A percentile compares a stretch with the other conserved stretches of the same genome.
These are phyloP conservation scores for Paramormyrops hopkinsi DNA, from an alignment of 2,797 vertebrate genomes.

Conservation along the genomic window DNA sequence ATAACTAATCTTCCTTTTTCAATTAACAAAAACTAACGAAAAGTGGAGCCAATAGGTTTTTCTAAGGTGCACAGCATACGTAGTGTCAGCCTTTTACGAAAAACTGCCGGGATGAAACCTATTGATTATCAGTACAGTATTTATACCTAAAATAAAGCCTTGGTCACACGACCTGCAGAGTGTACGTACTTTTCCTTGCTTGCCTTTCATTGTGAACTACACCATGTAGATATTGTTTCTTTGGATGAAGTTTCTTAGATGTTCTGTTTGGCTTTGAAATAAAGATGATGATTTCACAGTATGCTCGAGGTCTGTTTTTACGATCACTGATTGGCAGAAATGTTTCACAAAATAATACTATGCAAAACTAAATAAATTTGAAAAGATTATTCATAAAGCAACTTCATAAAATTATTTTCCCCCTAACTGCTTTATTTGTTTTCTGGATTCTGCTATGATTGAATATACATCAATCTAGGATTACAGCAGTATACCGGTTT, in stretches of 20 bases:
- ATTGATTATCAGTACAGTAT: neutral
- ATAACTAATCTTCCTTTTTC: neutral
- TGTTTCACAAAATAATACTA: neutral
- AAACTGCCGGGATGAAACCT: neutral
- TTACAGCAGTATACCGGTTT: neutral
- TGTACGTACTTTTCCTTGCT: slow-evolving; percentile 20
- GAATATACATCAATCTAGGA: neutral
- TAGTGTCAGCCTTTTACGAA: neutral
- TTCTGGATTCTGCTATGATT: neutral
- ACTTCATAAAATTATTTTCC: neutral
- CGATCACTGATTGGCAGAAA: neutral
- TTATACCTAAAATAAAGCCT: neutral
- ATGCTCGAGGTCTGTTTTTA: neutral
- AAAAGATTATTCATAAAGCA: neutral
- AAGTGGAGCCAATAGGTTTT: neutral
- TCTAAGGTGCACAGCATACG: neutral
- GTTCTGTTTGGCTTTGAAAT: slow-evolving; percentile 57
- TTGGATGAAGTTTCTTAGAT: slow-evolving; percentile 42
- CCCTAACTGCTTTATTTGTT: neutral
- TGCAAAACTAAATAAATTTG: neutral
- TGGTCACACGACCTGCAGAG: neutral
- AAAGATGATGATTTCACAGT: slow-evolving; percentile 49
- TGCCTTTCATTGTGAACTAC: slow-evolving; percentile 26
- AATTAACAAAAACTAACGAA: neutral
- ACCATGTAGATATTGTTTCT: slow-evolving; percentile 35